Evolutionary conservation across 2,113 vertebrate genomes (phyloP).

Genomic region (Pterophyllum scalare): DNA sequence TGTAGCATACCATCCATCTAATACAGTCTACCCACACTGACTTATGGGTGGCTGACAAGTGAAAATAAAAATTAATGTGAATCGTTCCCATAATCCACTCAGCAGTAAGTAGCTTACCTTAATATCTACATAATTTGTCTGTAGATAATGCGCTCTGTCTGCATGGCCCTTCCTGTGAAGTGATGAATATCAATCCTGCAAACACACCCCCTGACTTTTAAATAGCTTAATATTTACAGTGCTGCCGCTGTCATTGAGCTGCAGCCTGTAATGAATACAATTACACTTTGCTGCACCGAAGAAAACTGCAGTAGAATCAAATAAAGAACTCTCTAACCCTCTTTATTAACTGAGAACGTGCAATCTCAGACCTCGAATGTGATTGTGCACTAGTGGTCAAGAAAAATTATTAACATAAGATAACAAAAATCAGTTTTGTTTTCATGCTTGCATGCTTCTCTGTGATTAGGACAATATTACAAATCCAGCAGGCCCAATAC

Average conservation of each 20-base stretch:
- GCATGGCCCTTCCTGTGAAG: background rate
- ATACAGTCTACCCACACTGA: background rate
- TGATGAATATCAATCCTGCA: conserved; percentile 12
- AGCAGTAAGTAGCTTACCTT: conserved; percentile 31
- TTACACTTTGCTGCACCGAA: background rate
- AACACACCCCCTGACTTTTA: background rate
- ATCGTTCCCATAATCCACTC: conserved; percentile 27
- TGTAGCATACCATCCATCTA: background rate
- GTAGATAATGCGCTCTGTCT: conserved; percentile 14
- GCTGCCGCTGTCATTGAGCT: background rate
- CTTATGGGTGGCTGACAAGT: background rate
- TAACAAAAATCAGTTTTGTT: background rate
- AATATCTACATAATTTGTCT: conserved; percentile 48
- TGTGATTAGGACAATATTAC: background rate
- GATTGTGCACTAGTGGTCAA: background rate
- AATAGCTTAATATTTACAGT: background rate
- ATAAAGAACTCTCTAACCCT: background rate
- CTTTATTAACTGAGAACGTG: background rate
- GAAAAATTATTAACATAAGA: background rate
- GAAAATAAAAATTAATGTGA: conserved; percentile 33
- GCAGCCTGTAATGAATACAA: background rate
- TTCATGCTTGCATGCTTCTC: background rate
- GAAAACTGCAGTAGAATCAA: background rate
- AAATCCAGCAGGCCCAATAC: background rate
- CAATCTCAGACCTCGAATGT: background rate